A percentile compares a stretch with the other conserved stretches of the same genome.
Evolutionary conservation across 2,797 vertebrate genomes (phyloP).

Genomic region (Craterocephalus amniculus): DNA sequence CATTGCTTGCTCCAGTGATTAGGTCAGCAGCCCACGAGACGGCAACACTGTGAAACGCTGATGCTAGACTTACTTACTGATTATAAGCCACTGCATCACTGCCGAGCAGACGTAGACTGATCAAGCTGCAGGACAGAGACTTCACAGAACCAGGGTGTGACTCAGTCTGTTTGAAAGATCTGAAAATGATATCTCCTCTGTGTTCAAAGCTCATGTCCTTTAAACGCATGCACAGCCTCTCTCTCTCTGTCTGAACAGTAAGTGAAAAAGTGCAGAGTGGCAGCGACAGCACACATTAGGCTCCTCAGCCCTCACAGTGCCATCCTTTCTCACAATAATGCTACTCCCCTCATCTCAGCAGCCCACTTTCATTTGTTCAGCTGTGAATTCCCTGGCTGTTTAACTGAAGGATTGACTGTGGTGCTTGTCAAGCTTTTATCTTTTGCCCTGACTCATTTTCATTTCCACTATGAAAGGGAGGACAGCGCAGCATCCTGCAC

Average conservation of each 20-base stretch:
- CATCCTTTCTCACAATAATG: constrained; percentile 63
- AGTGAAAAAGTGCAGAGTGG: constrained; percentile 38
- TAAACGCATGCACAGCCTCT: constrained; percentile 30
- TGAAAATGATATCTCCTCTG: constrained; percentile 35
- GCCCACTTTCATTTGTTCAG: constrained; percentile 76
- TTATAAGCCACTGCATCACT: constrained; percentile 74
- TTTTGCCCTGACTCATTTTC: constrained; percentile 81
- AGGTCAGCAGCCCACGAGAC: constrained; percentile 76
- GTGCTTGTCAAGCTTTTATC: constrained; percentile 80
- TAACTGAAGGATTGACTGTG: constrained; percentile 79
- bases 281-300: constrained; percentile 47
- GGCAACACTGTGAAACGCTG: constrained; percentile 70
- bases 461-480: constrained; percentile 69
- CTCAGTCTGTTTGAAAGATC: constrained; percentile 32
- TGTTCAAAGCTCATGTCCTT: constrained; percentile 36
- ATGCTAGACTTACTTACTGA: constrained; percentile 71
- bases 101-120: constrained; percentile 34
- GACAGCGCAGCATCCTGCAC: constrained; percentile 55
- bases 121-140: constrained; percentile 26
- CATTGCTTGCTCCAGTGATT: constrained; percentile 74
- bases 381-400: constrained; percentile 77
- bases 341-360: constrained; percentile 64
- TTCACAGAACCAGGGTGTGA: constrained; percentile 35
- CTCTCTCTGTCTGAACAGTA: constrained; percentile 26
- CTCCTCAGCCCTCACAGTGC: constrained; percentile 38